Conservation (phyloP, 1,140 invertebrate genomes). For the Atta cephalotes region DNA sequence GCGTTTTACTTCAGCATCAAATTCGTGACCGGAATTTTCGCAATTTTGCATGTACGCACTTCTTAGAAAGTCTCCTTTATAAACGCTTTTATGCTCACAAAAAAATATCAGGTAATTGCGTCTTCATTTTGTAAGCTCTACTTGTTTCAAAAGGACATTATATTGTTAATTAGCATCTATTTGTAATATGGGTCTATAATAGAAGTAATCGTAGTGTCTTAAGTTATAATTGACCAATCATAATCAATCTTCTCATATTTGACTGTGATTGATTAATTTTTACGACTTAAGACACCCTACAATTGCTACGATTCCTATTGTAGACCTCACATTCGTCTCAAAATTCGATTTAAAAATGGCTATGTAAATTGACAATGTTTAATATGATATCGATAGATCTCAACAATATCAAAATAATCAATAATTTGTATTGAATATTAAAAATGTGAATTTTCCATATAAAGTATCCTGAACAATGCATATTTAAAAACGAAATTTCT, state of each 20-base stretch:
- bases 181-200: background rate
- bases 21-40: background rate
- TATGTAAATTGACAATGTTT: background rate
- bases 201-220: too few species aligned
- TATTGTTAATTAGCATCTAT: background rate
- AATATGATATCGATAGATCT: background rate
- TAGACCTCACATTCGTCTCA: background rate
- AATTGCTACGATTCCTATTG: too few species aligned
- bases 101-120: conserved; percentile 12
- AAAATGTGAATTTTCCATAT: background rate
- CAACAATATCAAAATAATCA: too few species aligned
- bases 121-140: background rate
- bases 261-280: too few species aligned
- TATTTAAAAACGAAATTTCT: too few species aligned
- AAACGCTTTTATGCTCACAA: background rate
- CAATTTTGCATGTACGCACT: conserved; percentile 5
- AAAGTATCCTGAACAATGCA: background rate
- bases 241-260: too few species aligned
- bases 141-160: background rate
- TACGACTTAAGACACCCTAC: too few species aligned
- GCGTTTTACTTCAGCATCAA: background rate
- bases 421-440: too few species aligned
- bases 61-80: background rate
- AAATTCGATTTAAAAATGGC: background rate
- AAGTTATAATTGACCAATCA: too few species aligned